Evolutionary conservation across 2,797 vertebrate species (phyloP).

Genomic region (Ctenosaura bakeri): DNA sequence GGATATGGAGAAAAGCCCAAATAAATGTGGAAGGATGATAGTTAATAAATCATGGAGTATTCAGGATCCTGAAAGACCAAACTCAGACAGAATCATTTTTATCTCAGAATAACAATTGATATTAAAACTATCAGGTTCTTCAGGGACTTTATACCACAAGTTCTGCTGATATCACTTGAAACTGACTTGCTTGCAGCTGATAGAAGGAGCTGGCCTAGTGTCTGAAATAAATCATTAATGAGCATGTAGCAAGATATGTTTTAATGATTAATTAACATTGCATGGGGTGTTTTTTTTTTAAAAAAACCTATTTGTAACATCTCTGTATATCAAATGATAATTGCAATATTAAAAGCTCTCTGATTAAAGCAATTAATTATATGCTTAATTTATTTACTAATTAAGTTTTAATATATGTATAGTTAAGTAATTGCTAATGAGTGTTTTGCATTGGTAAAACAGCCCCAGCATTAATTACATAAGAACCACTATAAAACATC

Average conservation of each 20-base stretch:
- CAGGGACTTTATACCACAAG: constrained; percentile 63
- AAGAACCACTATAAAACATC: constrained; percentile 66
- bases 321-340: constrained; percentile 79
- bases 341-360: constrained; percentile 78
- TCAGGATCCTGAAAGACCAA: constrained; percentile 17
- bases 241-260: constrained; percentile 81
- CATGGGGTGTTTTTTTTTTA: constrained; percentile 77
- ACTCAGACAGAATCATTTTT: constrained; percentile 52
- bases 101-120: constrained; percentile 67
- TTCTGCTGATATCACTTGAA: constrained; percentile 66
- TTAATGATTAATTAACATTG: constrained; percentile 86
- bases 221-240: constrained; percentile 84
- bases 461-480: constrained; percentile 73
- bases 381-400: constrained; percentile 83
- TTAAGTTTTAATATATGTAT: constrained; percentile 82
- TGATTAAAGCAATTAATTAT: constrained; percentile 81
- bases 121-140: constrained; percentile 65
- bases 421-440: constrained; percentile 81
- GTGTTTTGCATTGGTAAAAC: constrained; percentile 78
- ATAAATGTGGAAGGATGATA: background rate
- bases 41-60: background rate
- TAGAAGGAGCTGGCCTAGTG: constrained; percentile 73
- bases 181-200: constrained; percentile 62
- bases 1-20: background rate
- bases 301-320: constrained; percentile 81